Evolutionary conservation across 2,888 invertebrate genomes (phyloP).

Genomic region (Lymantria dispar): DNA sequence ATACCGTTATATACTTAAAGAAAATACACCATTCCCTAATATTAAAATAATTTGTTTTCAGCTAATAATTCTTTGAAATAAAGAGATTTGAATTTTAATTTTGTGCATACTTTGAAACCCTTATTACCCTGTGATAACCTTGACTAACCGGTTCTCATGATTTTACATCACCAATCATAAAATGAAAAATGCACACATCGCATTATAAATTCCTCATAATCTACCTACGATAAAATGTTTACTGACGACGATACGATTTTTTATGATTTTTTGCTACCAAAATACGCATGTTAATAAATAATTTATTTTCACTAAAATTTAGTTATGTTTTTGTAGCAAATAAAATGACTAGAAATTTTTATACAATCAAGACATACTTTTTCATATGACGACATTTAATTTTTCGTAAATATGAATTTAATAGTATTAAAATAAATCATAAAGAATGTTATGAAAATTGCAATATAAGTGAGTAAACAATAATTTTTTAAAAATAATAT

Average conservation of each 20-base stretch:
- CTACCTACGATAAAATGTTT: too few species aligned
- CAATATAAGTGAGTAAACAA: too few species aligned
- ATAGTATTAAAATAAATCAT: not conserved
- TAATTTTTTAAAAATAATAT: too few species aligned
- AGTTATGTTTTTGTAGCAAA: conserved; percentile 51
- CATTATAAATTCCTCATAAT: not conserved
- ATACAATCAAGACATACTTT: conserved; percentile 37
- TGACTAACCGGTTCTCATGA: conserved; percentile 48
- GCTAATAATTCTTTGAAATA: conserved; percentile 17
- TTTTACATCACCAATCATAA: conserved; percentile 22
- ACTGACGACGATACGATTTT: not conserved
- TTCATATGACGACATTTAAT: conserved; percentile 26
- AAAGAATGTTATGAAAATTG: not conserved
- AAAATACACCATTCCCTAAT: conserved; percentile 20
- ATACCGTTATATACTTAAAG: conserved; percentile 24
- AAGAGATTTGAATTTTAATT: conserved; percentile 26
- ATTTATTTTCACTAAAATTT: conserved; percentile 41
- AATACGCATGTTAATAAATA: conserved; percentile 23
- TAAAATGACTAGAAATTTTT: conserved; percentile 65
- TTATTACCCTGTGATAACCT: conserved; percentile 68
- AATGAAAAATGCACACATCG: conserved; percentile 7
- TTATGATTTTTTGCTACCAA: not conserved
- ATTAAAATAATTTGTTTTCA: conserved; percentile 17
- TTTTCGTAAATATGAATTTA: too few species aligned
- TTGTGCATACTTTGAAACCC: conserved; percentile 46